These are phyloP conservation scores for Neosalanx taihuensis DNA, from an alignment of 2,797 vertebrate genomes.

Conservation along the genomic window DNA sequence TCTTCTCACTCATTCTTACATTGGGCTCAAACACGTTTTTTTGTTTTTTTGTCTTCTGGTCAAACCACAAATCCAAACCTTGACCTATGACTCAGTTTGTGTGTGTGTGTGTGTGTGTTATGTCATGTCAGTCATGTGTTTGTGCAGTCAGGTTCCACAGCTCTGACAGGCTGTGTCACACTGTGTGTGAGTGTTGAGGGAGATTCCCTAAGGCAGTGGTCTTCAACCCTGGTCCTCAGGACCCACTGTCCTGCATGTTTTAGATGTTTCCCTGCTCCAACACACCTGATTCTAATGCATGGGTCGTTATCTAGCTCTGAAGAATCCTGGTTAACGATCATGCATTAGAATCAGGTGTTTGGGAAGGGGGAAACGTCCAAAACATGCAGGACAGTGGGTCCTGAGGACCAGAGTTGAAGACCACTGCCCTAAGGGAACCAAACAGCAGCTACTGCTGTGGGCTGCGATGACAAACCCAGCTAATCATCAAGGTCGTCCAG, in stretches of 20 bases:
- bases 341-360: too few relatives aligned
- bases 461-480: slow-evolving; percentile 40
- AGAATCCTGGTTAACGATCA: too few relatives aligned
- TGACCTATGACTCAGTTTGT: not conserved
- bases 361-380: too few relatives aligned
- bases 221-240: too few relatives aligned
- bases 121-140: slow-evolving; percentile 30
- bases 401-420: too few relatives aligned
- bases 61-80: slow-evolving; percentile 3
- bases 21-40: not conserved
- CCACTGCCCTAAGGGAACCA: slow-evolving; percentile 48
- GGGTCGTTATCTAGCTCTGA: too few relatives aligned
- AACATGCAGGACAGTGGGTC: too few relatives aligned
- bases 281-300: too few relatives aligned
- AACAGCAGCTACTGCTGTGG: slow-evolving; percentile 47
- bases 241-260: too few relatives aligned
- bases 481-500: slow-evolving; percentile 39
- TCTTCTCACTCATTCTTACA: not conserved
- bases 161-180: slow-evolving; percentile 43
- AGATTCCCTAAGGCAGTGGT: slow-evolving; percentile 53
- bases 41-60: not conserved
- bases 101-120: slow-evolving; percentile 24
- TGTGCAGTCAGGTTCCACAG: slow-evolving; percentile 60
- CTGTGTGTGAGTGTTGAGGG: slow-evolving; percentile 46
- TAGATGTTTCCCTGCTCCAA: too few relatives aligned